These are phyloP conservation scores for Procavia capensis DNA, from an alignment of 2,113 vertebrate genomes.

Conservation along the genomic window DNA sequence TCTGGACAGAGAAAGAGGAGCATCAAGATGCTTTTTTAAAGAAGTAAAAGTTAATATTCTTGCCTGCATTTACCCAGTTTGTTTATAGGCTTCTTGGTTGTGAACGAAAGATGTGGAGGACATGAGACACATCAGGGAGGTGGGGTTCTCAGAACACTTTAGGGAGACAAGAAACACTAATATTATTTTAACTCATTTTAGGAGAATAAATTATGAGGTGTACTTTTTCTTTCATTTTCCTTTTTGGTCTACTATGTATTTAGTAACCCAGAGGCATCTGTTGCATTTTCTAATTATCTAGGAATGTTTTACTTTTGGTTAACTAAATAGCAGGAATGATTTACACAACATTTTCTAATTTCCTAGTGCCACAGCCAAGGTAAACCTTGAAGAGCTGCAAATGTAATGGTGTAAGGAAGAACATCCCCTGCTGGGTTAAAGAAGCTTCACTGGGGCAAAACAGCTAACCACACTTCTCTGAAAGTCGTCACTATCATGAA, in stretches of 20 bases:
- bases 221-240: neutral
- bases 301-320: conserved; percentile 23
- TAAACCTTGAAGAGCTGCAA: neutral
- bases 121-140: neutral
- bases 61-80: neutral
- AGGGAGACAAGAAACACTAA: neutral
- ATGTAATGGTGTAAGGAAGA: neutral
- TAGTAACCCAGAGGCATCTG: neutral
- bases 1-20: neutral
- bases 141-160: conserved; percentile 3
- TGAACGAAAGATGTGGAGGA: neutral
- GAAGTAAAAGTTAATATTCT: neutral
- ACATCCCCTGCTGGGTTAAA: neutral
- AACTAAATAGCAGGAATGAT: neutral
- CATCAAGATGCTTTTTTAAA: neutral
- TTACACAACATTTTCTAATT: conserved; percentile 49
- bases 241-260: neutral
- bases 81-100: neutral
- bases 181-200: neutral
- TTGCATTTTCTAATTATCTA: neutral
- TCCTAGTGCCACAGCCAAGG: neutral
- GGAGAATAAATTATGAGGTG: neutral
- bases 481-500: conserved; percentile 17
- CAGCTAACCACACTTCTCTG: neutral
- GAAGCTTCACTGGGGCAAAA: conserved; percentile 11